Base-by-base conservation (phyloP, 64 coral and sea anemone genomes). In the Pocillopora damicornis region DNA sequence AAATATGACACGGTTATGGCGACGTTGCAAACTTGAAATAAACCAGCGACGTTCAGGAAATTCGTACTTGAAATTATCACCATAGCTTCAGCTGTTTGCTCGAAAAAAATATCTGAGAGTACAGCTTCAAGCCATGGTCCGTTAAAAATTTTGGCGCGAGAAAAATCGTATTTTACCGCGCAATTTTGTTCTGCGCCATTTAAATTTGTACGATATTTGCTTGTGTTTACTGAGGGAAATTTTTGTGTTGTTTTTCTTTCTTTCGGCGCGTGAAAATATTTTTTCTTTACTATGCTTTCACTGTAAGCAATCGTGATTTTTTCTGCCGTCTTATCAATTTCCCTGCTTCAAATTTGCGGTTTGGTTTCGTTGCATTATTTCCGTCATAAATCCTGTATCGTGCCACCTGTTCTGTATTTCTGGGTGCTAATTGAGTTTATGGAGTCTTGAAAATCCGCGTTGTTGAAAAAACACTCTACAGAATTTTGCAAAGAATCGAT, bases 111-210 rank as follows among this genome's bases (percentile, higher is more conserved):
- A 30, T 30, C 30, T 30, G 30, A 30, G 30, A 30, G 30, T 30
- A 20, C 64, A 20, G 5, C 5, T 67, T 15, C 64, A 6, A 12
- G 16, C 22, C 22, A 37, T 36, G 37, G 65, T 85, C 65, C 81
- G 81, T 85, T 85, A 36, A 73, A 37, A 51, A 85, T 85, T 85
- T 85, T 85, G 81, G 81, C 81, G 81, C 64, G 71, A 85, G 71
- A 85, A 34, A 36, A 72, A 45, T 71, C 72, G 20, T 5, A 66
- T 73, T 85, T 73, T 85, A 18, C 81, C 81, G 81, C 81, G 64
- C 72, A 56, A 83, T 69, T 68, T 17, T 20, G 22, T 30, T 71
- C 11, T 1, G 67, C 11, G 11, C 20, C 11, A 71, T 30, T 68
- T 9, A 68, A 68, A 68, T 67, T 17, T 15, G 61, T 63, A 13